Base-by-base conservation (phyloP, 1,140 invertebrate genomes). In the Oedothorax gibbosus region DNA sequence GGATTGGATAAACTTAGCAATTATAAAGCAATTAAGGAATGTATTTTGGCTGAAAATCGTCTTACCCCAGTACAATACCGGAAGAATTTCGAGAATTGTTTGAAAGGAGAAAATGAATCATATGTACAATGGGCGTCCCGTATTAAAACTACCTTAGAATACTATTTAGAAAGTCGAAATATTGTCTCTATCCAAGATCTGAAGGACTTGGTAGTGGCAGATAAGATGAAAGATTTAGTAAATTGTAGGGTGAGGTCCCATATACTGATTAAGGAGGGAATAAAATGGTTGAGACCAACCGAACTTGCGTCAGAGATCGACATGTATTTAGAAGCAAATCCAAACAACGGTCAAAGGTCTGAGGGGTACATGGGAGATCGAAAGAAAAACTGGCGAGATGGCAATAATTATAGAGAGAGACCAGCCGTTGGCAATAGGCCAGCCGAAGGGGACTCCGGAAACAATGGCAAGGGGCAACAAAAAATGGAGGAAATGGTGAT, bases 1-100 rank as follows among this genome's bases (percentile, higher is more conserved):
- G 35, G 35, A 35, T 5, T 35, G 35, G 35, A 35, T 35, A 35
- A 15, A 68, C 11, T 68, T 15, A 21, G 20, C 2, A 7, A 21
- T 21, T 68, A 18, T 21, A 21, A 21, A 68, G 21, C 11, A 21
- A 68, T 68, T 68, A 68, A 68, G 20, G 65, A 62, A 18, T 62
- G 12, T 6, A 18, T 62, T 12, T 62, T 62, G 57, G 12, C 57
- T 15, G 57, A 62, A 68, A 68, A 68, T 68, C 14, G 20, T 3
- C 15, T 68, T 1, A 68, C 65, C 11, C 65, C 65, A 11, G 10
- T 68, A 18, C 65, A 68, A 21, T 11, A 68, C 20, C 15, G 20
- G 7, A 68, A 68, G 10, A 68, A 68, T 68, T 68, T 68, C 21
- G 65, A 68, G 14, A 21, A 21, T 21, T 68, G 65, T 21, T 15